A percentile compares a stretch with the other conserved stretches of the same genome.
Conservation (phyloP, 2,113 vertebrate genomes). For the Hemicordylus capensis region DNA sequence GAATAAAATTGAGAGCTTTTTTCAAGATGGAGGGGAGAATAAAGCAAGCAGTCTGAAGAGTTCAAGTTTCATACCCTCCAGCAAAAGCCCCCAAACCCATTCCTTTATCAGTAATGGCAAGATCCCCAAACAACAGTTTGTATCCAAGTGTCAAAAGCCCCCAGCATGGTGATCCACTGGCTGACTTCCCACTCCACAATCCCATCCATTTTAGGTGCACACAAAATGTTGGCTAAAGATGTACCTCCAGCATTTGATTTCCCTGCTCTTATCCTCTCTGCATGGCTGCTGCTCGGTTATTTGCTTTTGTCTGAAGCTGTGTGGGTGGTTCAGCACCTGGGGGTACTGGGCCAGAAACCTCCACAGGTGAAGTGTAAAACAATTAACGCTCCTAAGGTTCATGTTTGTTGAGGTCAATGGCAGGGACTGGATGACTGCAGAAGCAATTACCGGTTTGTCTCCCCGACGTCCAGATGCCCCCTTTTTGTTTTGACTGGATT, state of each 20-base stretch:
- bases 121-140: not conserved
- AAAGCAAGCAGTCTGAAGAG: not conserved
- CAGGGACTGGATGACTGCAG: slow-evolving; percentile 8
- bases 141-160: not conserved
- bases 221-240: not conserved
- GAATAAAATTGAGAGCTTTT: not conserved
- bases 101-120: not conserved
- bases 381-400: slow-evolving; percentile 10
- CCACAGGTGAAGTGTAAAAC: not conserved
- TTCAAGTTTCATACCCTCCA: not conserved
- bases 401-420: not conserved
- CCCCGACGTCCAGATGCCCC: slow-evolving; percentile 12
- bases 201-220: not conserved
- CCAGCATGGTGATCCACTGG: not conserved
- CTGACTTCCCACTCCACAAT: not conserved
- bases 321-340: not conserved
- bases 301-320: slow-evolving; percentile 12
- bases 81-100: not conserved
- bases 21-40: not conserved
- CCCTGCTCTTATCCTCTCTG: not conserved
- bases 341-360: not conserved
- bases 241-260: not conserved
- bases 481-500: slow-evolving; percentile 5
- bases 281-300: not conserved
- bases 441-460: slow-evolving; percentile 28